Percentiles rank a stretch among this genome's conserved stretches.
These are phyloP conservation scores for Lamprologus ornatipinnis DNA, from an alignment of 2,113 vertebrate species.

Conservation along the genomic window DNA sequence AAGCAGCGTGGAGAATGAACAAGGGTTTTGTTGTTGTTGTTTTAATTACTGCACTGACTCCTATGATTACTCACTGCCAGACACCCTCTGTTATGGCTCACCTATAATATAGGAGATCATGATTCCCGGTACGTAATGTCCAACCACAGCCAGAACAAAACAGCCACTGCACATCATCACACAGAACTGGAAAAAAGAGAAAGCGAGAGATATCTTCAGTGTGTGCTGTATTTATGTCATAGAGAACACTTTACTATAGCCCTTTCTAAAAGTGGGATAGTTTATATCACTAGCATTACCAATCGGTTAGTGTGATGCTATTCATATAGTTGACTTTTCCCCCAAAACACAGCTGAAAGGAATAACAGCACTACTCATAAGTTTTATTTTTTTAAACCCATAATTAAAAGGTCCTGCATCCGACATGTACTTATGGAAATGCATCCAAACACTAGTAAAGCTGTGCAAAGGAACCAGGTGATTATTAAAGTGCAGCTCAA, in stretches of 20 bases:
- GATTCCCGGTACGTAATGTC: constrained; percentile 96
- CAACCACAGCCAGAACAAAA: constrained; percentile 79
- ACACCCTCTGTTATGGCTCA: constrained; percentile 70
- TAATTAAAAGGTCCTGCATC: background rate
- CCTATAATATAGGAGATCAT: constrained; percentile 98
- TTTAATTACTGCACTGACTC: background rate
- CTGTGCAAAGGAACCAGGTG: background rate
- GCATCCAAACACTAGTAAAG: background rate
- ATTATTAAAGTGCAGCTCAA: background rate
- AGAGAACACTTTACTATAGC: background rate
- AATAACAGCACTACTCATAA: background rate
- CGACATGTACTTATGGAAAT: background rate
- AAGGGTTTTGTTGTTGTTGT: accelerated
- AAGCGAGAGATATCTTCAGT: background rate
- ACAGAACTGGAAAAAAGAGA: constrained; percentile 81
- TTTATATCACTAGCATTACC: background rate
- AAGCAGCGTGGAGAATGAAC: background rate
- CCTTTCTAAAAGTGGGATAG: background rate
- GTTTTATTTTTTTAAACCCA: background rate
- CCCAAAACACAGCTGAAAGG: background rate
- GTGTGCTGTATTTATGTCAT: background rate
- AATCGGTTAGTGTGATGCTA: background rate
- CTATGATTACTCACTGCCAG: background rate
- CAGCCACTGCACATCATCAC: constrained; percentile 85
- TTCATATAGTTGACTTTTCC: background rate